These are phyloP conservation scores for Lutjanus erythropterus DNA, from an alignment of 2,113 vertebrate genomes.

Conservation along the genomic window DNA sequence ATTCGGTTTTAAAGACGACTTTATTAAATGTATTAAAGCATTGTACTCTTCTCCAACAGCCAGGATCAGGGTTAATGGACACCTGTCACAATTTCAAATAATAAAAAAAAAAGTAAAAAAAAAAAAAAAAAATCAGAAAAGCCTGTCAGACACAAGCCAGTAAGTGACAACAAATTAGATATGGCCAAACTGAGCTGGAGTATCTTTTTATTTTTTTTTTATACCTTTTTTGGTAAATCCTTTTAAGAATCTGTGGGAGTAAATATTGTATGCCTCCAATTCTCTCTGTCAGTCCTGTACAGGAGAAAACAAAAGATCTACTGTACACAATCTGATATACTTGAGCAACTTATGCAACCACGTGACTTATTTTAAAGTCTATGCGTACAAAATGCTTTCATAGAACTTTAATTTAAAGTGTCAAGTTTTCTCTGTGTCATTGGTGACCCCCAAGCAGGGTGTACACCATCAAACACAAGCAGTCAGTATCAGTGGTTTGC, in stretches of 20 bases:
- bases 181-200: not conserved
- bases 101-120: too few relatives aligned
- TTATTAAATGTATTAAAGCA: too few relatives aligned
- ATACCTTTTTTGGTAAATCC: slow-evolving; percentile 46
- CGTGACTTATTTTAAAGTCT: not conserved
- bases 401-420: not conserved
- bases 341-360: not conserved
- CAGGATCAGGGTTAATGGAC: too few relatives aligned
- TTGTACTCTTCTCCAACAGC: too few relatives aligned
- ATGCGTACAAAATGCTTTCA: not conserved
- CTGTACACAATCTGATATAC: not conserved
- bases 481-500: not conserved
- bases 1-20: too few relatives aligned
- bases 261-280: slow-evolving; percentile 84
- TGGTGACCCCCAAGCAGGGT: not conserved
- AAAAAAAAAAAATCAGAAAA: slow-evolving; percentile 42
- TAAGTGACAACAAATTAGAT: not conserved
- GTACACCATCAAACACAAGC: not conserved
- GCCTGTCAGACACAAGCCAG: not conserved
- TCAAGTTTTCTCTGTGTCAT: not conserved
- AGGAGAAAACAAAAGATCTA: slow-evolving; percentile 3
- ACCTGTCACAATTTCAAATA: too few relatives aligned
- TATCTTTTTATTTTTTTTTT: not conserved
- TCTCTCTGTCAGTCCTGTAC: slow-evolving; percentile 49
- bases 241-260: slow-evolving; percentile 79